Conservation (phyloP, 2,113 vertebrate species). For the Scytalopus superciliaris region DNA sequence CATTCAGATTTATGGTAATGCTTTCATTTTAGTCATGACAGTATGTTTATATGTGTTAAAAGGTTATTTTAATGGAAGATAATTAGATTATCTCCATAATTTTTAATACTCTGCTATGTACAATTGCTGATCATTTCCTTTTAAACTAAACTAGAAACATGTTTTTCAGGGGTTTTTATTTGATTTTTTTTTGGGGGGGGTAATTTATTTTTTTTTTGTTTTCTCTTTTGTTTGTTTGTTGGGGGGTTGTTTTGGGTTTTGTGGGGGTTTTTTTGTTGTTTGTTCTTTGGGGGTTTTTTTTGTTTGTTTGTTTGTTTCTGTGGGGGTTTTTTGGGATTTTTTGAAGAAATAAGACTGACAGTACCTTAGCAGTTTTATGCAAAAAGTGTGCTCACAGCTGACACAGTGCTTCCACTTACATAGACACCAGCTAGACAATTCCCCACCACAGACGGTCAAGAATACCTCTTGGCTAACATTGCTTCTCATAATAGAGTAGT, state of each 20-base stretch:
- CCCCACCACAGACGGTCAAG: background rate
- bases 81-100: background rate
- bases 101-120: background rate
- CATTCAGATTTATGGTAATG: background rate
- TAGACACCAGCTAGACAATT: background rate
- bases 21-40: background rate
- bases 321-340: background rate
- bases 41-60: background rate
- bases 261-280: background rate
- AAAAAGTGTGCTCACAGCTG: background rate
- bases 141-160: background rate
- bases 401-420: background rate
- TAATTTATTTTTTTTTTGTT: too few species aligned
- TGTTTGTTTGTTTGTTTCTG: too few species aligned
- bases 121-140: background rate
- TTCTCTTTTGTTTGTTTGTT: too few species aligned
- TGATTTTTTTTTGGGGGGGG: too few species aligned
- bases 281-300: too few species aligned
- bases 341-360: background rate
- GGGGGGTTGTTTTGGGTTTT: too few species aligned
- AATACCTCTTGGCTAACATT: background rate
- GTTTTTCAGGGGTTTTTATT: background rate
- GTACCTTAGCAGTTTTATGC: background rate
- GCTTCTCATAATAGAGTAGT: background rate
- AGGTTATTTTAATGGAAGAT: background rate